phyloP scores from a whole-genome alignment of 1,140 invertebrate species.

The Drosophila ambigua region DNA sequence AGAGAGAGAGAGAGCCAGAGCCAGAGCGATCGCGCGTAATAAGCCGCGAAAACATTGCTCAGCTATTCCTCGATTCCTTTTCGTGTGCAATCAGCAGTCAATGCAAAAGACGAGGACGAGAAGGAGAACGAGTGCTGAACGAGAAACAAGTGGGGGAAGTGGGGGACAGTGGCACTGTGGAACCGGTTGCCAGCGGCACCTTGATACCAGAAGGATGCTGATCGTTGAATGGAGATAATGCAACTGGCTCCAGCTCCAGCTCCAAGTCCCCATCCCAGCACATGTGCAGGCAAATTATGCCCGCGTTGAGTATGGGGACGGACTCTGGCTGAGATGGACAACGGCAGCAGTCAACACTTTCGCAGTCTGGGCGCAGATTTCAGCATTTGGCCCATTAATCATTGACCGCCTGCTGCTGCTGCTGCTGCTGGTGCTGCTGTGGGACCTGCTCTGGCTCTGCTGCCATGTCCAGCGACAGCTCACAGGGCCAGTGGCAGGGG shows the following conservation, averaged over 20 bases:
- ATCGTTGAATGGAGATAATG: constrained; percentile 31
- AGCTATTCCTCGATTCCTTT: constrained; percentile 46
- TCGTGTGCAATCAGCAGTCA: constrained; percentile 12
- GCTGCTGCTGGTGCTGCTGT: constrained; percentile 32
- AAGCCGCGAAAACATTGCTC: constrained; percentile 80
- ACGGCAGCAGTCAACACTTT: constrained; percentile 55
- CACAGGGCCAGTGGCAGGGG: no score
- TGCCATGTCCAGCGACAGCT: no score
- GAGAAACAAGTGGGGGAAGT: background rate
- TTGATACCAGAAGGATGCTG: constrained; percentile 24
- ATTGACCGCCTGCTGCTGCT: constrained; percentile 39
- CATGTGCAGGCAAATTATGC: constrained; percentile 40
- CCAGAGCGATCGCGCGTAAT: constrained; percentile 75
- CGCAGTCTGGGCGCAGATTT: constrained; percentile 39
- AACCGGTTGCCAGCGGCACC: constrained; percentile 35
- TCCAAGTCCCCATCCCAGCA: constrained; percentile 3
- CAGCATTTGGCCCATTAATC: constrained; percentile 60
- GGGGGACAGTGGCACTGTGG: background rate
- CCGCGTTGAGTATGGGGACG: background rate
- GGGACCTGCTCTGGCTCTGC: constrained; percentile 4
- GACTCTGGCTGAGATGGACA: constrained; percentile 37
- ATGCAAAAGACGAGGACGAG: constrained; percentile 6
- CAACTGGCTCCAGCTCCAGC: constrained; percentile 10
- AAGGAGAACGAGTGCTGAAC: no score
- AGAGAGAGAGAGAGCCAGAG: no score